Base-by-base conservation (phyloP, 2,113 vertebrate genomes). In the Rhea pennata region DNA sequence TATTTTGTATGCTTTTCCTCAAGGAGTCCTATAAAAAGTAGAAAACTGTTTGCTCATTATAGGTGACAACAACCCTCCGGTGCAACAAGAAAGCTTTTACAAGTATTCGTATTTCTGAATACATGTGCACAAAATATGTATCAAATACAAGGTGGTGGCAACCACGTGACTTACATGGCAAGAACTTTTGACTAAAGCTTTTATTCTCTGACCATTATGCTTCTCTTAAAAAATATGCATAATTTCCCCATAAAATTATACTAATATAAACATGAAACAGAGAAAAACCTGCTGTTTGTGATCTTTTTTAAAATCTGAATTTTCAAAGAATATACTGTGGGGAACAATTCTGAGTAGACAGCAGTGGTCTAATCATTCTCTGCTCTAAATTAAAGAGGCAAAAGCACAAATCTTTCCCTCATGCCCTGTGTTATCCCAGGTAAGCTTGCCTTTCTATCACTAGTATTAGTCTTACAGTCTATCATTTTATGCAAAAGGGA, bases 111-210 rank as follows among this genome's bases (percentile, higher is more conserved):
- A 66, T 53, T 36, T 71, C 40, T 80, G 33, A 93, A 83, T 15
- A 14, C 20, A 86, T 4, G 23, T n/a, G n/a, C 20, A 65, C 27
- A 95, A 80, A 92, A 79, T 33, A 90, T 69, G 6, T 42, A 80
- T 6, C 27, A 79, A 51, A 22, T 1, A 46, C 17, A 48, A 85
- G 61, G 62, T 39, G 15, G 10, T 42, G 22, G 39, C 2, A 64
- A 39, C 15, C 20, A 36, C 1, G 6, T 19, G 69, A 73, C 0
- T 5, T 20, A n/a, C 4, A 39, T 16, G 19, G 19, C 33, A 50
- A n/a, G 20, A 92, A 61, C 15, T 46, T 84, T 0, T 51, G 36
- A 84, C 15, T 46, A 33, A 23, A 91, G 40, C 33, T 62, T 40
- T 40, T 74, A 4, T n/a, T 84, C 54, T 84, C 69, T 78, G 50